Base-by-base conservation (phyloP, 2,888 invertebrate species). In the Megamerina dolium region DNA sequence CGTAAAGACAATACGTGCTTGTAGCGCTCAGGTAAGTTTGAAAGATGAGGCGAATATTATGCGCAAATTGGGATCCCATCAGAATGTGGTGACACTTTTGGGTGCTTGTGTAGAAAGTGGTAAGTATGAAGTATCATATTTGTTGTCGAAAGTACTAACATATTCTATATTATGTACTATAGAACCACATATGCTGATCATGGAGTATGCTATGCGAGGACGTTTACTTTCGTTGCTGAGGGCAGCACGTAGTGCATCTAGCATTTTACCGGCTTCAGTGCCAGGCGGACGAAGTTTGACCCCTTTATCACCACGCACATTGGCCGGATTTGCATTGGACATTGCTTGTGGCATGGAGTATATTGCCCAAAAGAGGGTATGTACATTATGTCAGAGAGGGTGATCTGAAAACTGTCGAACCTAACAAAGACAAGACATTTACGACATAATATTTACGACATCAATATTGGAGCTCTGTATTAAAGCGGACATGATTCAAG, bases 311-410 rank as follows among this genome's bases (percentile, higher is more conserved):
- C 72, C 72, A 1, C 74, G 85, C 19, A 87, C 87, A 50, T 75
- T 88, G 43, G 85, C 86, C 0, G 82, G 84, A 14, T 88, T 88
- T 63, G 84, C 87, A 1, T 80, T 87, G 64, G 87, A 87, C 57
- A 84, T 89, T 31, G 87, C 89, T 2, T 75, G 85, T 48, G 89
- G 89, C 41, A 89, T 89, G 88, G 87, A 87, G 58, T 88, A 87
- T 58, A 79, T 89, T 34, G 81, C 85, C 12, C 82, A 83, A 17
- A 83, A 85, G 67, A 85, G 85, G 73, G 88, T 89, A 64, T 74
- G 76, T 46, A 31, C 16, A n/a, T n/a, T n/a, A n/a, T n/a, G n/a
- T n/a, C n/a, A n/a, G n/a, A n/a, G n/a, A n/a, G n/a, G n/a, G n/a
- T n/a, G n/a, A n/a, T n/a, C n/a, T n/a, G n/a, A n/a, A n/a, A n/a